Evolutionary conservation across 2,113 vertebrate genomes (phyloP), one percentile per base, ranked within the genome.

Genomic region (Nipponia nippon): DNA sequence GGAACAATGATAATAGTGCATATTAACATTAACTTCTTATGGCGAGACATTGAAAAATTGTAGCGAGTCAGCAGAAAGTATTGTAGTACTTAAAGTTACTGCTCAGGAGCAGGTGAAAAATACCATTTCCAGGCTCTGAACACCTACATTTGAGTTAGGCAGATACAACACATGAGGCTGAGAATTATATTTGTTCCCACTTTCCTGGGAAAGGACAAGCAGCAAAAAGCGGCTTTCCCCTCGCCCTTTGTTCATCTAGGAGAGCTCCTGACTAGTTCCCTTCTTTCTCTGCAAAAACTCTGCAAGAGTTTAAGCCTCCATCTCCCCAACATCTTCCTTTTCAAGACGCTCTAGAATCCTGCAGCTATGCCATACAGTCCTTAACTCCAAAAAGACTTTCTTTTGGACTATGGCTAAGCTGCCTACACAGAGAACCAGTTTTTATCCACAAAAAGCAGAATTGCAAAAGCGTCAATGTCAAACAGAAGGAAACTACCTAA

Each of bases 201-300:
- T 61, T 76, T 23, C 50, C 79, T 46, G 36, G 30, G 38, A 87
- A 72, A n/a, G 55, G 16, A 44, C 30, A 65, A 2, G 9, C 10
- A 76, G 40, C 18, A 67, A 7, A 9, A 69, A 40, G 53, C 8
- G 11, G 4, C 47, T 52, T 65, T 40, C 21, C 34, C 75, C 32
- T 29, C 1, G 0, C 0, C 0, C 21, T 36, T 5, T 38, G 18
- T 13, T n/a, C 29, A 9, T 3, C 30, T 16, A 67, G 27, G 36
- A 85, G 30, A 52, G 59, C 50, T 76, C 70, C 70, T 29, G 53
- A 36, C 18, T 23, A 21, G 36, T 7, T 36, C 66, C 27, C 4
- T 3, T 17, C 71, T 34, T 26, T 42, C 70, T 62, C 30, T 66
- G 50, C 46, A 84, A 59, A 29, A 49, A 29, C 62, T 56, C 70